Conservation (phyloP, 2,888 invertebrate species). For the Zaprionus lineosus region DNA sequence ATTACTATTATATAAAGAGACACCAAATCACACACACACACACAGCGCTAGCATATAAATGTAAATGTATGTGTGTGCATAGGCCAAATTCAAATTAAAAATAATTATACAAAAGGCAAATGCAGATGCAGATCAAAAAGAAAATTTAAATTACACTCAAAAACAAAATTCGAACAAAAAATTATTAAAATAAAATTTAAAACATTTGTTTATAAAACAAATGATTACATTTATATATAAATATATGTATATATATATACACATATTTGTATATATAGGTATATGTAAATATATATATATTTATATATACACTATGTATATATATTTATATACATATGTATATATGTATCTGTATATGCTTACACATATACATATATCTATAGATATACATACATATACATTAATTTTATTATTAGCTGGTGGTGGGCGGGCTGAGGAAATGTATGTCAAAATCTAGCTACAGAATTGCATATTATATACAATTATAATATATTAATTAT, state of each 20-base stretch:
- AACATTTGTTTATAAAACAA: constrained; percentile 76
- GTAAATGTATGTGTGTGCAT: constrained; percentile 27
- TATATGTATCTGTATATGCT: no score
- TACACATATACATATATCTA: constrained; percentile 17
- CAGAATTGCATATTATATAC: constrained; percentile 77
- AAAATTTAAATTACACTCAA: constrained; percentile 28
- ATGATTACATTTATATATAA: constrained; percentile 25
- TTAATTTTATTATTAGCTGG: constrained; percentile 23
- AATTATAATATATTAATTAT: constrained; percentile 63
- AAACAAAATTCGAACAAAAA: constrained; percentile 12
- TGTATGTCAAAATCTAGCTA: constrained; percentile 72
- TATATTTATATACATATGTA: constrained; percentile 20
- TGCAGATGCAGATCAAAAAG: constrained; percentile 10
- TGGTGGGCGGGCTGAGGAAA: constrained; percentile 12
- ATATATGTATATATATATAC: constrained; percentile 38
- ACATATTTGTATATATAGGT: constrained; percentile 20
- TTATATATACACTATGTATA: no score
- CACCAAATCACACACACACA: constrained; percentile 5
- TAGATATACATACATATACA: constrained; percentile 25
- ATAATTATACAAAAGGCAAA: neutral
- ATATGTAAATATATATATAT: no score
- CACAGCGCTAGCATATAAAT: neutral
- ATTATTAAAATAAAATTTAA: no score
- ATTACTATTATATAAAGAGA: constrained; percentile 14
- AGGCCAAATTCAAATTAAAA: constrained; percentile 55